These are phyloP conservation scores for Penaeus indicus DNA, from an alignment of 1,140 invertebrate genomes.

Conservation along the genomic window DNA sequence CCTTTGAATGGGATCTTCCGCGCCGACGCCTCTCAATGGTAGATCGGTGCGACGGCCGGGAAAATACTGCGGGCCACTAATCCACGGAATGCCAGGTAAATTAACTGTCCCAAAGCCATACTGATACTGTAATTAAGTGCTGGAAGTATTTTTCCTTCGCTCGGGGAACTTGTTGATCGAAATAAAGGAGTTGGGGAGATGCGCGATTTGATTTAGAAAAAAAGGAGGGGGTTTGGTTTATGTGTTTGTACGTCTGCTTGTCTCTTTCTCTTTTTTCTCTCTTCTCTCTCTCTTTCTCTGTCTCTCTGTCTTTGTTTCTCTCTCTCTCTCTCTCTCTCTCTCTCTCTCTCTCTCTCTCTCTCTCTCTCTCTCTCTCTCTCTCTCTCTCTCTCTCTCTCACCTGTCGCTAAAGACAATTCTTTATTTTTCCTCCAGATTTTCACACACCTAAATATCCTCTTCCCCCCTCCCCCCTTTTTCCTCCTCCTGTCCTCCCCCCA, in stretches of 20 bases:
- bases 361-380: not conserved
- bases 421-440: too few relatives aligned
- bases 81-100: slow-evolving; percentile 59
- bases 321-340: slow-evolving; percentile 1
- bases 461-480: too few relatives aligned
- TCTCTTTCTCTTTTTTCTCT: not conserved
- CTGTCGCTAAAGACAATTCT: too few relatives aligned
- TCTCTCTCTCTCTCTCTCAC: not conserved
- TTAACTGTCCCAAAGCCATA: slow-evolving; percentile 56
- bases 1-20: slow-evolving; percentile 53
- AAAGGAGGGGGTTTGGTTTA: too few relatives aligned
- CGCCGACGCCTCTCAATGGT: slow-evolving; percentile 55
- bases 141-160: slow-evolving; percentile 5
- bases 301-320: too few relatives aligned
- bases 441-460: too few relatives aligned
- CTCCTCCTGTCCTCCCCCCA: too few relatives aligned
- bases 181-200: too few relatives aligned
- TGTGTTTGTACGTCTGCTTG: too few relatives aligned
- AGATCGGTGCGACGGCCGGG: slow-evolving; percentile 25
- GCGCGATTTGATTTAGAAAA: too few relatives aligned
- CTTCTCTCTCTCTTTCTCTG: not conserved
- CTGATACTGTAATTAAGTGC: slow-evolving; percentile 52
- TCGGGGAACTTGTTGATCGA: too few relatives aligned
- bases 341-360: not conserved
- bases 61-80: slow-evolving; percentile 45